Evolutionary conservation across 2,113 vertebrate species (phyloP), one percentile per base, ranked within the genome.

Genomic region (Ia io): DNA sequence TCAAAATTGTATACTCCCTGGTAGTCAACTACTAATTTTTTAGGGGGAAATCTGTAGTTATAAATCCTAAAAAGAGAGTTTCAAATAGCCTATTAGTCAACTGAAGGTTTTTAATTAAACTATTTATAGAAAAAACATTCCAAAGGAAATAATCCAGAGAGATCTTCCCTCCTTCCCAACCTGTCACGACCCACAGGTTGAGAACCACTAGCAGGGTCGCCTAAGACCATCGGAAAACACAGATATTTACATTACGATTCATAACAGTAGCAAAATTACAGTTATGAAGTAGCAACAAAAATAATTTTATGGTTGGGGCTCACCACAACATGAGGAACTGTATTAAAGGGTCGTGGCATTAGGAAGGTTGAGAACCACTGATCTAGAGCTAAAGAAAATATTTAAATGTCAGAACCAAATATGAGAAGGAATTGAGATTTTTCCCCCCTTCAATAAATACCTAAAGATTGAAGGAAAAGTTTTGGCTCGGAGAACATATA

Each of bases 401-500:
- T 56, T 23, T 56, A 74, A 86, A 83, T 69, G 23, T 30, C 88
- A 56, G 28, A 92, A 70, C 32, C 83, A 93, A 91, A 42, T 80
- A 35, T 91, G 59, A 79, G 42, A 94, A 90, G 59, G 93, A 85
- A 89, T 37, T 42, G 20, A 84, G 37, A 40, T 32, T 40, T 44
- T 83, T 51, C 40, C 40, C 3, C 32, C 53, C 17, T 84, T 88
- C 56, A 83, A 49, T 93, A 90, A 97, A 86, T 88, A 73, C 49
- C 65, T 86, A 86, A 74, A 94, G 78, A 93, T 95, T 96, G 77
- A 74, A 88, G 63, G 76, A 78, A 76, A 91, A 71, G 25, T 32
- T 94, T 71, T 89, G 74, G 44, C 74, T 89, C 91, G 18, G 71
- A 77, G 65, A 94, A 69, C 63, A 87, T 61, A 61, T 42, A 93